Base-by-base conservation (phyloP, 2,888 invertebrate genomes). In the Bombyx huttoni region DNA sequence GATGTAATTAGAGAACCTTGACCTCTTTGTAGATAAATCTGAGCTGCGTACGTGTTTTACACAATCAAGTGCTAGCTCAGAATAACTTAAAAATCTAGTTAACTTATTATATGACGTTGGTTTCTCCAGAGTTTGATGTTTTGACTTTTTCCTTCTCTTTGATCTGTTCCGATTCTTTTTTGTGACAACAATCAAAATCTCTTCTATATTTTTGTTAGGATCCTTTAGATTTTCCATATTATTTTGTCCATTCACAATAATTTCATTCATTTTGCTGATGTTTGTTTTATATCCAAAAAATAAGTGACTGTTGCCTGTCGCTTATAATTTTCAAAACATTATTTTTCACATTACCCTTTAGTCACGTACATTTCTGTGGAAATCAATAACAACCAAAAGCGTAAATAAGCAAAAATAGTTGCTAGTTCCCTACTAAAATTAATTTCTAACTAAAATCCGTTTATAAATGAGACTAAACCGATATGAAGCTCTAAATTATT, bases 181-280 rank as follows among this genome's bases (percentile, higher is more conserved):
- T 53, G n/a, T 65, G 65, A 50, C 67, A 67, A 54, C 65, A 67
- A 33, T 54, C 58, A 49, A 65, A 63, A 53, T 66, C 59, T 49
- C 58, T 51, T 13, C 54, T 56, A 54, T 59, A 62, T 45, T 64
- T 56, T 52, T 67, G 62, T 40, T 61, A 64, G 13, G 63, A 57
- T 52, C 12, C 3, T 40, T 12, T 40, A 7, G 8, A 12, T 40
- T 40, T 10, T 40, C 40, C 40, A 40, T 40, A 62, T 63, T 46
- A 64, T 51, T 55, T 57, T 62, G 12, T 40, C 49, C 13, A 40
- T 40, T 40, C 12, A 40, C 12, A 40, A 40, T 40, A 12, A 40
- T 48, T 35, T 14, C 49, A 53, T 6, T 48, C 49, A 46, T 40
- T 40, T 40, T 40, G 24, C 24, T 5, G 24, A 24, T 24, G 24